These are phyloP conservation scores for Phoxinus dragarum DNA, from an alignment of 2,797 vertebrate genomes.

Conservation along the genomic window DNA sequence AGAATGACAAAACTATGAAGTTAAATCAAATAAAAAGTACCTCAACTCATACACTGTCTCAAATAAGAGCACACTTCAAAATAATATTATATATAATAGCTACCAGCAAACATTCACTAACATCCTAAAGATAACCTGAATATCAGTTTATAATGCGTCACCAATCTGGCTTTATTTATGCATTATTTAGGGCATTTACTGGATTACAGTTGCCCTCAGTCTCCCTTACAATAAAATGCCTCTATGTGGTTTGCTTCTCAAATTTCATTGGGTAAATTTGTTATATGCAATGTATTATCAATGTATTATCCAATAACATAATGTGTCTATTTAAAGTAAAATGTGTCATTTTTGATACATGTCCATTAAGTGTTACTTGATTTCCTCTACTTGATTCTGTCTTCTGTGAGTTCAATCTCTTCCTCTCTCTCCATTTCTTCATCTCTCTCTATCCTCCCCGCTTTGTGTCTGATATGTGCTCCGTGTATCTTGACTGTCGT, in stretches of 20 bases:
- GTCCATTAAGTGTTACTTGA: conserved; percentile 72
- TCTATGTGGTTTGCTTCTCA: not conserved
- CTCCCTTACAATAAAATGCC: not conserved
- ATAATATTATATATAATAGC: not conserved
- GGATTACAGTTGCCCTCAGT: not conserved
- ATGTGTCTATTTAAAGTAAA: not conserved
- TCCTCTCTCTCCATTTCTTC: conserved; percentile 73
- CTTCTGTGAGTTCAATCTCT: conserved; percentile 84
- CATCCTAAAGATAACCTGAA: not conserved
- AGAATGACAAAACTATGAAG: not conserved
- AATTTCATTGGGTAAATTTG: not conserved
- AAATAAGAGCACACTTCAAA: not conserved
- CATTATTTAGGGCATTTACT: not conserved
- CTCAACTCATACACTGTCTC: not conserved
- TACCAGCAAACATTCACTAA: not conserved
- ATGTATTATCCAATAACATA: not conserved
- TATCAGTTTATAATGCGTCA: not conserved
- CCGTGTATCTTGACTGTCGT: conserved; percentile 80
- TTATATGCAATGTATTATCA: not conserved
- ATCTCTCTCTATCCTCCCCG: conserved; percentile 77
- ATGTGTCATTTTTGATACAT: conserved; percentile 75
- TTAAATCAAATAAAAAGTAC: not conserved
- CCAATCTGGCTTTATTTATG: not conserved
- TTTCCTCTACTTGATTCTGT: conserved; percentile 67
- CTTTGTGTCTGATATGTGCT: conserved; percentile 83